Evolutionary conservation across 1,140 invertebrate species (phyloP).

Genomic region (Ostrea edulis): DNA sequence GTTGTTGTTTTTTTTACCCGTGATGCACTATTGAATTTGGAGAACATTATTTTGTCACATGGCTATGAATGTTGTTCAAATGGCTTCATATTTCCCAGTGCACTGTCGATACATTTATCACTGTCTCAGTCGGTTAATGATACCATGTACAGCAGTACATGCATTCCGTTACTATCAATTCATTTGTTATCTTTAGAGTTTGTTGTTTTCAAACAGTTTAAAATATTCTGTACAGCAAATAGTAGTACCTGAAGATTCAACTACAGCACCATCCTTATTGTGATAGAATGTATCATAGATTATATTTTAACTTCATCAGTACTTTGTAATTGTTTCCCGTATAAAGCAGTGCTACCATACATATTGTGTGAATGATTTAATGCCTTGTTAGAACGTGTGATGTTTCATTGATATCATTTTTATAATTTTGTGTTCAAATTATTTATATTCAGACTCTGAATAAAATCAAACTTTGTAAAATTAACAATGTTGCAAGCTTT

Average conservation of each 20-base stretch:
- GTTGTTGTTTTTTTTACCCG: conserved; percentile 16
- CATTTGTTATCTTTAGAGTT: background rate
- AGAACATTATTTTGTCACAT: conserved; percentile 32
- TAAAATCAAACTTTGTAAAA: conserved; percentile 33
- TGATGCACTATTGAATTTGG: conserved; percentile 30
- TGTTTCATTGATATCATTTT: conserved; percentile 18
- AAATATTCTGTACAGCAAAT: too few relatives aligned
- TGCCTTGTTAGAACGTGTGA: background rate
- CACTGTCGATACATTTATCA: conserved; percentile 18
- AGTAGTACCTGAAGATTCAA: background rate
- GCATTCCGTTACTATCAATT: background rate
- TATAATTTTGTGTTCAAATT: conserved; percentile 30
- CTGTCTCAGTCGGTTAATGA: background rate
- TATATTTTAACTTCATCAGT: background rate
- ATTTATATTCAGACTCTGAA: conserved; percentile 39
- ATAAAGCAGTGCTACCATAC: conserved; percentile 4
- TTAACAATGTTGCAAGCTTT: background rate
- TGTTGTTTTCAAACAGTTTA: background rate
- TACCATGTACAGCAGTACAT: background rate
- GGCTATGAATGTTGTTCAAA: background rate
- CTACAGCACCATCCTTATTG: background rate
- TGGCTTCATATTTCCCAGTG: conserved; percentile 1
- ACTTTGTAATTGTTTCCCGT: background rate
- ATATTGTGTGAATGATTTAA: conserved; percentile 4
- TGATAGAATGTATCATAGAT: background rate